These are phyloP conservation scores for Hydrozoanthus tunicans DNA, from an alignment of 64 coral and sea anemone genomes.

Conservation along the genomic window DNA sequence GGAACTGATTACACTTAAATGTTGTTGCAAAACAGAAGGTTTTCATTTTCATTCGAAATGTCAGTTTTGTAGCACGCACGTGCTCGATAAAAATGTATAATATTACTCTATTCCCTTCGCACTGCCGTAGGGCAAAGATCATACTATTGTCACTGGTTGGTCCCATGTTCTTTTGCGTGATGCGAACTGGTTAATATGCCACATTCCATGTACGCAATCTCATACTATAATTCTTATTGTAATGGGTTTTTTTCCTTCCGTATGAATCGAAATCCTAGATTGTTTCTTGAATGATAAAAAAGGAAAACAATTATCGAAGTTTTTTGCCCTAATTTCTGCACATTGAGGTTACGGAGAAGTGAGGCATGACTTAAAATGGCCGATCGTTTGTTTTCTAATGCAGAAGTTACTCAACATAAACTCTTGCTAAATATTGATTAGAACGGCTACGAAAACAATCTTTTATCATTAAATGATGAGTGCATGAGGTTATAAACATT, in stretches of 20 bases:
- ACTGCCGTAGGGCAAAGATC: too few species aligned
- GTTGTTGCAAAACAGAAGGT: too few species aligned
- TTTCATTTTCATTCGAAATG: too few species aligned
- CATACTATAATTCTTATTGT: too few species aligned
- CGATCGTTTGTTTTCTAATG: background rate
- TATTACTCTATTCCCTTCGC: too few species aligned
- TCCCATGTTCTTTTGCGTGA: too few species aligned
- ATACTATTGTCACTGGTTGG: too few species aligned
- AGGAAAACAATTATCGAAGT: background rate
- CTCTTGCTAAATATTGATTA: background rate
- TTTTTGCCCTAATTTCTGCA: background rate
- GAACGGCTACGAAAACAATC: background rate
- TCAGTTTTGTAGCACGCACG: background rate
- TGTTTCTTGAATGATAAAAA: background rate
- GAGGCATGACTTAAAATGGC: background rate
- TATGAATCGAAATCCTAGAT: too few species aligned
- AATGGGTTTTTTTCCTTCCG: too few species aligned
- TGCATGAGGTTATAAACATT: background rate
- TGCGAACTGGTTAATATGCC: too few species aligned
- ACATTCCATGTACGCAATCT: too few species aligned
- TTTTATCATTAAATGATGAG: background rate
- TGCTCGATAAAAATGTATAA: background rate
- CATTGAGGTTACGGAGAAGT: background rate
- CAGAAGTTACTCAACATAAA: background rate
- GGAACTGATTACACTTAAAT: too few species aligned